Evolutionary conservation across 2,797 vertebrate species (phyloP), one percentile per base, ranked within the genome.

Genomic region (Hybognathus amarus): DNA sequence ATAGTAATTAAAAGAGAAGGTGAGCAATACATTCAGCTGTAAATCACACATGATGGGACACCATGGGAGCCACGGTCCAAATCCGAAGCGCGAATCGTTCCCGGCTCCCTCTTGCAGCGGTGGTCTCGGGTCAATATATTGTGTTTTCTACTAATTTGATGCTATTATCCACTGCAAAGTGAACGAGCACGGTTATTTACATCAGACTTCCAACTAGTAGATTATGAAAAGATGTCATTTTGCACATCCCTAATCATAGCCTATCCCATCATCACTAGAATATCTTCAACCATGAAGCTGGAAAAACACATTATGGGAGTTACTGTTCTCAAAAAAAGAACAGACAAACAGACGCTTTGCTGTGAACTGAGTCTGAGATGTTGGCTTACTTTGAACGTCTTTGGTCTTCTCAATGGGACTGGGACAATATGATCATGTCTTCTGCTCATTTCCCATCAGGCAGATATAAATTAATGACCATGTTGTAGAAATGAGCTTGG

Each of bases 1-100:
- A 82, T 66, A 64, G 61, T 90, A 92, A 94, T 92, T 91, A 92
- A 91, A 87, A 85, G 47, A 87, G 66, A 77, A 54, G 45, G 33
- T 36, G 64, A 63, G 83, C 33, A 79, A 77, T 69, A 82, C 33
- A 84, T 82, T 86, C 42, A 85, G 87, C 81, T 4, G 76, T 42
- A 82, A 63, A 85, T 66, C 83, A 90, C 50, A 18, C 77, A 88
- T 80, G 83, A 88, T 88, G 47, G 82, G 73, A 85, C 84, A 85
- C 54, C 42, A 54, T 81, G 70, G 68, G 82, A 85, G 10, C 56
- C 6, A 13, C 15, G 24, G 13, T 56, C 54, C 50, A 52, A 20
- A 52, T 52, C 18, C 18, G 6, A 20, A n/a, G 50, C 2, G 6
- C 18, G 18, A n/a, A 20, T 20, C 18, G 18, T 52, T 45, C 6